These are phyloP conservation scores for Standfussiana lucernea DNA, from an alignment of 2,888 invertebrate genomes.

Conservation along the genomic window DNA sequence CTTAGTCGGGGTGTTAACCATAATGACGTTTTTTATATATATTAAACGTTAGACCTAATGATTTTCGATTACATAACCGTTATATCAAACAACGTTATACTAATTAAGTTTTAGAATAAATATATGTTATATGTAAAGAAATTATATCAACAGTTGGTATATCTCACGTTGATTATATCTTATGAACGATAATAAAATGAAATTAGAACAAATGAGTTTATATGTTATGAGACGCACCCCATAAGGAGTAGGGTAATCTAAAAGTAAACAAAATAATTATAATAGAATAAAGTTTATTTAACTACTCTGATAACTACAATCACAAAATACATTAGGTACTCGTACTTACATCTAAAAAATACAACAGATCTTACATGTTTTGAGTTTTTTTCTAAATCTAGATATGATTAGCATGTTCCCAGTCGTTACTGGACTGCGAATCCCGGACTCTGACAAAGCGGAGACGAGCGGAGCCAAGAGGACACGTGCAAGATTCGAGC, in stretches of 20 bases:
- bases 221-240: no score
- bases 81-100: no score
- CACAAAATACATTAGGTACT: constrained; percentile 17
- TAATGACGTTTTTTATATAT: no score
- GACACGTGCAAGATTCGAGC: background rate
- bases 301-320: background rate
- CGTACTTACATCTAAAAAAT: background rate
- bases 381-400: constrained; percentile 13
- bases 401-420: background rate
- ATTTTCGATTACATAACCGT: no score
- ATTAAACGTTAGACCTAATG: no score
- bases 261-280: background rate
- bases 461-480: background rate
- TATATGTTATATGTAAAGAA: no score
- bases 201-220: no score
- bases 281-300: constrained; percentile 29
- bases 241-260: background rate
- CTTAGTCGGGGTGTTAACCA: no score
- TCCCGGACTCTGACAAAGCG: background rate
- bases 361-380: background rate
- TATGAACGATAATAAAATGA: no score
- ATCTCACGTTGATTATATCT: no score
- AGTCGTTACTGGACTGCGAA: background rate
- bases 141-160: no score
- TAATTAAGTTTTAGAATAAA: no score